Evolutionary conservation across 2,113 vertebrate species (phyloP).

Genomic region (Eupsittula cactorum): DNA sequence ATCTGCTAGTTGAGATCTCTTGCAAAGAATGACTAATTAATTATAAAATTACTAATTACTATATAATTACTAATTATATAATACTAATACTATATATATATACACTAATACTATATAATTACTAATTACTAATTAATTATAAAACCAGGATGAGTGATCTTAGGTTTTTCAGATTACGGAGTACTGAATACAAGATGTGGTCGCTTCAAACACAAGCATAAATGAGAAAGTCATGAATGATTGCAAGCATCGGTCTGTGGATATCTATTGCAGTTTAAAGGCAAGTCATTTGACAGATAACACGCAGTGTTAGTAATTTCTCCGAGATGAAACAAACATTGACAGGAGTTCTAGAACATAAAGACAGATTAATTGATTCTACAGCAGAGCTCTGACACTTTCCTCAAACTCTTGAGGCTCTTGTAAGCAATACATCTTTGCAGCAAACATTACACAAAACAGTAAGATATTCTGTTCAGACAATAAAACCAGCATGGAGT

Average conservation of each 20-base stretch:
- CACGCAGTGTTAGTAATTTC: neutral
- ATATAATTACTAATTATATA: too few relatives aligned
- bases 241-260: neutral
- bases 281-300: neutral
- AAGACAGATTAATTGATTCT: neutral
- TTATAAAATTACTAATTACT: too few relatives aligned
- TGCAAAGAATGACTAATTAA: neutral
- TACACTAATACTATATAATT: too few relatives aligned
- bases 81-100: too few relatives aligned
- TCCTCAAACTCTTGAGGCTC: neutral
- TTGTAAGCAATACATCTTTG: neutral
- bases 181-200: neutral
- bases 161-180: neutral
- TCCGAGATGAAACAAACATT: neutral
- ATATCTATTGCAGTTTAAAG: neutral
- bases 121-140: neutral
- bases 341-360: neutral
- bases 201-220: neutral
- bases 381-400: neutral
- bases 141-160: neutral
- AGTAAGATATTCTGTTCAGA: neutral
- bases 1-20: neutral
- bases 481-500: neutral
- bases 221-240: neutral
- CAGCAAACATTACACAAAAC: neutral